These are phyloP conservation scores for Drosophila ezoana DNA, from an alignment of 2,888 invertebrate species.

Conservation along the genomic window DNA sequence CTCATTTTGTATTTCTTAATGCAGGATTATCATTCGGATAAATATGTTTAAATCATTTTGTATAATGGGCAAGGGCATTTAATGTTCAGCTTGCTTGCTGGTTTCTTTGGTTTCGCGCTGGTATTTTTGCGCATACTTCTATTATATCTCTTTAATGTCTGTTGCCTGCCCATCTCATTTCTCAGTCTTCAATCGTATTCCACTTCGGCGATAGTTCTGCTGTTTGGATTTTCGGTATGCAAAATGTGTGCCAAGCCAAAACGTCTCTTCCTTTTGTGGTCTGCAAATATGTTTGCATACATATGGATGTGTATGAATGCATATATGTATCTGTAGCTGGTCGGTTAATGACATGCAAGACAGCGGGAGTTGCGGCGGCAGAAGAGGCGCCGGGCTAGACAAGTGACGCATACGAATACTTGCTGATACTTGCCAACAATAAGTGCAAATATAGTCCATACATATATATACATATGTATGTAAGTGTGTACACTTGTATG, in stretches of 20 bases:
- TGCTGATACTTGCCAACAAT: slow-evolving; percentile 60
- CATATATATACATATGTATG: slow-evolving; percentile 3
- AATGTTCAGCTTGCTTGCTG: background rate
- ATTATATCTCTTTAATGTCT: slow-evolving; percentile 48
- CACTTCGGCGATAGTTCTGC: slow-evolving; percentile 55
- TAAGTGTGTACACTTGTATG: slow-evolving; percentile 6
- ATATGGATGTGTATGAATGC: background rate
- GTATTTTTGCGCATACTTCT: slow-evolving; percentile 50
- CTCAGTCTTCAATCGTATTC: slow-evolving; percentile 35
- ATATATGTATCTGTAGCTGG: slow-evolving; percentile 15
- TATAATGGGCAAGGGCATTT: slow-evolving; percentile 19
- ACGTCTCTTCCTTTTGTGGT: slow-evolving; percentile 50
- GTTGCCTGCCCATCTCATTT: slow-evolving; percentile 26
- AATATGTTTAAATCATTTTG: no score
- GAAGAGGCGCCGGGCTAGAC: slow-evolving; percentile 54
- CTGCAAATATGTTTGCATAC: background rate
- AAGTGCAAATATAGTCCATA: slow-evolving; percentile 14
- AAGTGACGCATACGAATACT: slow-evolving; percentile 72
- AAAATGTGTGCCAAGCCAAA: slow-evolving; percentile 75
- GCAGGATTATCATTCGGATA: no score
- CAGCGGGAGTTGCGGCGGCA: slow-evolving; percentile 24
- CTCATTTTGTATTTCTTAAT: no score
- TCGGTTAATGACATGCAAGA: slow-evolving; percentile 70
- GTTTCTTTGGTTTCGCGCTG: background rate
- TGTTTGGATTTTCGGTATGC: slow-evolving; percentile 69